Percentiles rank a stretch among this genome's conserved stretches.
Evolutionary conservation across 1,140 invertebrate genomes (phyloP).

Genomic region (Homarus americanus): DNA sequence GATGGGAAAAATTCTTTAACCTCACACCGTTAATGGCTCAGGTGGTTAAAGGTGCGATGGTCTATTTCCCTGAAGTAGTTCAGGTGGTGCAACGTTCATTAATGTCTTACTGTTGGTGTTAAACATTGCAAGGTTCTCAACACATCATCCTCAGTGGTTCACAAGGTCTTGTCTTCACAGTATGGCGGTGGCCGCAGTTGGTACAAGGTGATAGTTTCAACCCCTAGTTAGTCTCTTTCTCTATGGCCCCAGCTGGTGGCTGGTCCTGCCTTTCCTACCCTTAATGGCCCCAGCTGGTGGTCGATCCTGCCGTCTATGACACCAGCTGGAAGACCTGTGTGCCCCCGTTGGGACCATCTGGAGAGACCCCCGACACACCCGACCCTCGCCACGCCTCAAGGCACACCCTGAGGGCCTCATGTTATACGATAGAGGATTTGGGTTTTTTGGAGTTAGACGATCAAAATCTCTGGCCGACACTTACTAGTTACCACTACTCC

Average conservation of each 20-base stretch:
- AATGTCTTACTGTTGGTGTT: background rate
- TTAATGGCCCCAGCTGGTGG: background rate
- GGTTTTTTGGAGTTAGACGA: background rate
- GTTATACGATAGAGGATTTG: constrained; percentile 9
- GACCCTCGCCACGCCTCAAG: background rate
- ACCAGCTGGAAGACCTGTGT: background rate
- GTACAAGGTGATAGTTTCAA: background rate
- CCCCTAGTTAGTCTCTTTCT: background rate
- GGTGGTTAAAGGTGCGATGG: background rate
- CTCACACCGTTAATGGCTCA: background rate
- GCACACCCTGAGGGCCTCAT: background rate
- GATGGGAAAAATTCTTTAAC: background rate
- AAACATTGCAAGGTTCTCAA: too few species aligned
- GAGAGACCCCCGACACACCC: background rate
- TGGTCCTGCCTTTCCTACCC: background rate
- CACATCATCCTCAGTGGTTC: too few species aligned
- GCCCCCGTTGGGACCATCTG: background rate
- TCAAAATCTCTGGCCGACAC: background rate
- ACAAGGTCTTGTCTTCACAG: too few species aligned
- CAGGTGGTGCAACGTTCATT: background rate
- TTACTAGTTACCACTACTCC: background rate
- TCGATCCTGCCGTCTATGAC: background rate
- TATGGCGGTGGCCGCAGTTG: background rate
- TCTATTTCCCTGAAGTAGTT: background rate
- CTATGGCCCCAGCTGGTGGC: background rate